These are phyloP conservation scores for Aurelia aurita DNA, from an alignment of 30 jellyfish, hydroid and myxozoan genomes.

Conservation along the genomic window DNA sequence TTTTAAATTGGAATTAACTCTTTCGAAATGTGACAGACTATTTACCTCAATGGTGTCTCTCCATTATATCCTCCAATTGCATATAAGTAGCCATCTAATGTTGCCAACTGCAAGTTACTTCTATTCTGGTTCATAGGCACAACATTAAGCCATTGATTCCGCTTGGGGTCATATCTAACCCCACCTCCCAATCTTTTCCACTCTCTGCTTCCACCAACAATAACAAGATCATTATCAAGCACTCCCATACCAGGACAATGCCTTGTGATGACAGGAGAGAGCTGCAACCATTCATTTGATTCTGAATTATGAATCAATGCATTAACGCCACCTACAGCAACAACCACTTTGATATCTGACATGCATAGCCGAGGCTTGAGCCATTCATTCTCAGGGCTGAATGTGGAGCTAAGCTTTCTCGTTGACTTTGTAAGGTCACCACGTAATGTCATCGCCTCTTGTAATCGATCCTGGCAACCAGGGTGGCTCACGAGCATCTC, in stretches of 20 bases:
- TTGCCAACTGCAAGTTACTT: constrained; percentile 88
- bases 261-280: constrained; percentile 82
- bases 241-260: constrained; percentile 97
- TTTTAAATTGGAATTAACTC: no score
- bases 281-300: constrained; percentile 70
- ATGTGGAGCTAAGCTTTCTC: background rate
- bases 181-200: constrained; percentile 95
- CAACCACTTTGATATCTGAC: constrained; percentile 68
- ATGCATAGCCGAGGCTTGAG: constrained; percentile 81
- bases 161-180: constrained; percentile 70
- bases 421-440: constrained; percentile 12
- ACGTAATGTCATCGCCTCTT: constrained; percentile 46
- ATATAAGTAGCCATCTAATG: constrained; percentile 80
- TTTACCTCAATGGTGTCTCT: constrained; percentile 81
- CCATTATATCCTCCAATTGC: constrained; percentile 99
- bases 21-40: background rate
- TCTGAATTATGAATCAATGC: constrained; percentile 79
- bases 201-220: constrained; percentile 96
- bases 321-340: constrained; percentile 96
- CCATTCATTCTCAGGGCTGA: constrained; percentile 45
- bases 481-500: constrained; percentile 3
- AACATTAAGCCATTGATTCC: constrained; percentile 72
- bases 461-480: constrained; percentile 21
- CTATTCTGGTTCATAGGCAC: constrained; percentile 79
- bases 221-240: constrained; percentile 55